These are phyloP conservation scores for Brachyopa scutellaris DNA, from an alignment of 2,888 invertebrate genomes.

Conservation along the genomic window DNA sequence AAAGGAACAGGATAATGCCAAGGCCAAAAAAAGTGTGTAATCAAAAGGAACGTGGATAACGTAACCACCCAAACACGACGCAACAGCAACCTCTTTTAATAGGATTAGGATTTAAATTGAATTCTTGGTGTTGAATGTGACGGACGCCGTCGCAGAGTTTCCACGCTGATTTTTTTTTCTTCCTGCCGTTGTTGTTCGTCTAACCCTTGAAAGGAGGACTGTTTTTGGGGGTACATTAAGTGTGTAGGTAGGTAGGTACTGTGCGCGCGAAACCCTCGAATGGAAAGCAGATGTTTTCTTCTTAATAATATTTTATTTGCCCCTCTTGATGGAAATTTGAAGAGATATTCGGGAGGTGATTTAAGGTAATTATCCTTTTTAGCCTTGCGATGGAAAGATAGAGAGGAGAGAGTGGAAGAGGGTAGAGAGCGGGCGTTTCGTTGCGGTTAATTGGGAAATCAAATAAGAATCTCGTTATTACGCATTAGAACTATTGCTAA, in stretches of 20 bases:
- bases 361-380: conserved; percentile 8
- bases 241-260: too few relatives aligned
- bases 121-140: conserved; percentile 35
- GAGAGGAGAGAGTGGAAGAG: too few relatives aligned
- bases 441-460: conserved; percentile 7
- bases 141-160: conserved; percentile 2
- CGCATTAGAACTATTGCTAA: neutral
- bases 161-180: neutral
- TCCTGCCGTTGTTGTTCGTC: neutral
- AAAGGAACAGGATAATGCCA: neutral
- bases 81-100: conserved; percentile 12
- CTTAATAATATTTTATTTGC: conserved; percentile 20
- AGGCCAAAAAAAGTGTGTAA: neutral
- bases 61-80: neutral
- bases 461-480: conserved; percentile 6
- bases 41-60: conserved; percentile 13
- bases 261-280: conserved; percentile 1
- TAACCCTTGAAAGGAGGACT: neutral
- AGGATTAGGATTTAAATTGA: conserved; percentile 45
- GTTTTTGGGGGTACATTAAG: conserved; percentile 20
- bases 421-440: neutral
- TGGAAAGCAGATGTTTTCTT: conserved; percentile 29
- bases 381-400: too few relatives aligned
- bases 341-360: conserved; percentile 9
- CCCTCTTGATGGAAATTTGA: neutral